These are phyloP conservation scores for Cochlearius cochlearius DNA, from an alignment of 2,113 vertebrate genomes.

Conservation along the genomic window DNA sequence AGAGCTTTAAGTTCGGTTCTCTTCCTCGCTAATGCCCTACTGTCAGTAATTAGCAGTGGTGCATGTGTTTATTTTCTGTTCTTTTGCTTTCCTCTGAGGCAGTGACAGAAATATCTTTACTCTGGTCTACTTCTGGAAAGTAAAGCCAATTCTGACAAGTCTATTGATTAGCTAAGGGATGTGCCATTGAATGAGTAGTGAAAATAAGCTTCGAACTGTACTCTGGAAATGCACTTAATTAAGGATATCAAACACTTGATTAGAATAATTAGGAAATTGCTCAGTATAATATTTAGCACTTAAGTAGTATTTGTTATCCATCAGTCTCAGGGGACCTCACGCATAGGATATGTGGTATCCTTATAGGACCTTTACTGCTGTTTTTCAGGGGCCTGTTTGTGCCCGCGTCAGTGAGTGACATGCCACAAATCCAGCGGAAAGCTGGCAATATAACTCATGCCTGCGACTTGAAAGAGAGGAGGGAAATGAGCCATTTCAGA, in stretches of 20 bases:
- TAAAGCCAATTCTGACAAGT: not conserved
- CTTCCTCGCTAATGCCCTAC: not conserved
- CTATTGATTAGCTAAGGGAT: not conserved
- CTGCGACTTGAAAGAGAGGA: not conserved
- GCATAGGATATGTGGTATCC: too few relatives aligned
- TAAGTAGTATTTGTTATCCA: not conserved
- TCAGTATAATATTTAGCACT: not conserved
- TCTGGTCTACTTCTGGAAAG: not conserved
- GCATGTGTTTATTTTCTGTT: not conserved
- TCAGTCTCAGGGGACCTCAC: not conserved
- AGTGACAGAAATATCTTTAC: not conserved
- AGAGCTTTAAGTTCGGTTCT: not conserved
- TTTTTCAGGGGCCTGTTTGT: not conserved
- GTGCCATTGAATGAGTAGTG: not conserved
- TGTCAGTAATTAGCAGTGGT: not conserved
- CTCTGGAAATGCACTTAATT: not conserved
- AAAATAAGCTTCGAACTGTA: not conserved
- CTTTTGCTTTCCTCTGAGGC: not conserved
- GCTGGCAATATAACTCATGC: not conserved
- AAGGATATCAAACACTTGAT: not conserved
- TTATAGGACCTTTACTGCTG: not conserved
- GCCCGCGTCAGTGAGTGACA: not conserved
- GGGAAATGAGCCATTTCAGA: not conserved
- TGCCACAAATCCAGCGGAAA: not conserved
- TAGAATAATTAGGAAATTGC: not conserved